phyloP scores from a whole-genome alignment of 2,797 vertebrate genomes.

The Anisognathus igniventris region DNA sequence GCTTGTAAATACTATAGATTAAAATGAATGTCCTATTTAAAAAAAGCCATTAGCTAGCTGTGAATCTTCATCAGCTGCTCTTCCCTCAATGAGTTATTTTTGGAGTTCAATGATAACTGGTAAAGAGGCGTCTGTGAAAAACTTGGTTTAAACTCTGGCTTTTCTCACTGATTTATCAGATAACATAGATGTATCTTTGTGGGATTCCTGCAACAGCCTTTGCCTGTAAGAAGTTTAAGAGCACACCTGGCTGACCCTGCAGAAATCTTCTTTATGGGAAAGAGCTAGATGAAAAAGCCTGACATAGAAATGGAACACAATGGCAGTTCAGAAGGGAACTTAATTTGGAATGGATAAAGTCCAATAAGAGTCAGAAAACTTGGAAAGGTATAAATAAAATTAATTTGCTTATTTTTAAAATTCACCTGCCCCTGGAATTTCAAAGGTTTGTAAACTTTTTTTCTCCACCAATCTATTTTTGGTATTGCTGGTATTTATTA shows the following conservation, averaged over 20 bases:
- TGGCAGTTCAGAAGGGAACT: neutral
- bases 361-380: neutral
- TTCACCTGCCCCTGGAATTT: neutral
- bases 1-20: conserved; percentile 59
- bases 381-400: neutral
- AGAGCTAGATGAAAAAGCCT: neutral
- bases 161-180: neutral
- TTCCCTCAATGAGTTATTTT: neutral
- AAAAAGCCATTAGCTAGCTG: conserved; percentile 56
- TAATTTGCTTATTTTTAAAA: neutral
- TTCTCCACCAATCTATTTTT: neutral
- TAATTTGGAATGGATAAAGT: neutral
- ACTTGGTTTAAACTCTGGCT: neutral
- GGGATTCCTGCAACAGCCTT: neutral
- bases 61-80: conserved; percentile 42
- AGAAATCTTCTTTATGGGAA: neutral
- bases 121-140: neutral
- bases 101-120: conserved; percentile 36
- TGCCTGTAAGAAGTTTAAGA: neutral
- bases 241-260: neutral
- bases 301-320: neutral
- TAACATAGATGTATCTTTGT: neutral
- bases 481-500: neutral
- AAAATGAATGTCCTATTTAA: conserved; percentile 42
- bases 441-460: neutral